These are phyloP conservation scores for Meda fulgida DNA, from an alignment of 2,797 vertebrate genomes.

Conservation along the genomic window DNA sequence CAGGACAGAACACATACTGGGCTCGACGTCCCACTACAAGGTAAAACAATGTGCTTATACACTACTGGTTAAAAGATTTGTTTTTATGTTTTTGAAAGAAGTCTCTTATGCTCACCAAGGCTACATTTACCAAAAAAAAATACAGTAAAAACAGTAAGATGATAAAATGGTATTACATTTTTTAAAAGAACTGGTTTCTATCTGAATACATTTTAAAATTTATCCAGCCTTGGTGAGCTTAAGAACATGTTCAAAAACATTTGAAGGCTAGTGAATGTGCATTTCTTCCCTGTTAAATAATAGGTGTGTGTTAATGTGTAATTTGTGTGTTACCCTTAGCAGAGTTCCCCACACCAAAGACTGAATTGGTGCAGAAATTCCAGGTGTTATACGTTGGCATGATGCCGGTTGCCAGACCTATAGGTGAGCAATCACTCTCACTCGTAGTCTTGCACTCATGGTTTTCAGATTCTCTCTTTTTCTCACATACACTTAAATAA, in stretches of 20 bases:
- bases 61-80: background rate
- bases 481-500: background rate
- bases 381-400: conserved; percentile 94
- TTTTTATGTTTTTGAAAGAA: background rate
- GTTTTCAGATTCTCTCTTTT: background rate
- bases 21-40: conserved; percentile 93
- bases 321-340: conserved; percentile 71
- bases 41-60: conserved; percentile 70
- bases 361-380: conserved; percentile 97
- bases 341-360: conserved; percentile 99
- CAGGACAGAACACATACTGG: conserved; percentile 84
- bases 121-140: background rate
- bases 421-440: conserved; percentile 78
- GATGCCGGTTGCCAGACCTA: conserved; percentile 88
- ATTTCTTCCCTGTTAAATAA: background rate
- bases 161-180: background rate
- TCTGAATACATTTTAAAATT: background rate
- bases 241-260: background rate
- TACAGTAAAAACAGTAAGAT: background rate
- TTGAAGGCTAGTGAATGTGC: background rate
- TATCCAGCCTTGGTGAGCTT: background rate
- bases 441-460: background rate
- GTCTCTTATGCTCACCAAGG: background rate
- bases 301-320: conserved; percentile 10
- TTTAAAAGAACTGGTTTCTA: background rate